phyloP scores from a whole-genome alignment of 1,140 invertebrate genomes.

The Bombus consobrinus region DNA sequence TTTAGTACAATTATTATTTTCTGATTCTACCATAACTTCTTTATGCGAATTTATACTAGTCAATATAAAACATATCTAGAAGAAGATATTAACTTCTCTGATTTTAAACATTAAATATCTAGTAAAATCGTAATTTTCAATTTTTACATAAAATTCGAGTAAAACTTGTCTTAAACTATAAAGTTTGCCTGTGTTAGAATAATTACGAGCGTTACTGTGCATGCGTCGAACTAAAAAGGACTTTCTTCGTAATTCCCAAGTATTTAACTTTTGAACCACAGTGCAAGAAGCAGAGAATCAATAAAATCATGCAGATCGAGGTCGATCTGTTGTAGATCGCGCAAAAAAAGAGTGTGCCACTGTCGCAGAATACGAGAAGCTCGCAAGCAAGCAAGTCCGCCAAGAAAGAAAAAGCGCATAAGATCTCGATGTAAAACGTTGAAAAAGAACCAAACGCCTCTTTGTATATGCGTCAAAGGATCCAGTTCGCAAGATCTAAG shows the following conservation, averaged over 20 bases:
- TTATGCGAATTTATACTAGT: too few relatives aligned
- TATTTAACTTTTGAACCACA: not conserved
- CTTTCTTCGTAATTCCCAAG: not conserved
- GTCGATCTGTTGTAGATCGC: not conserved
- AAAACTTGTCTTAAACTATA: too few relatives aligned
- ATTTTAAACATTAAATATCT: too few relatives aligned
- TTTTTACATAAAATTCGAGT: too few relatives aligned
- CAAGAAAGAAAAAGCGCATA: not conserved
- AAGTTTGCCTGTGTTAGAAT: not conserved
- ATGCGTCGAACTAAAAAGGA: not conserved
- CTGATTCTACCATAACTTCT: too few relatives aligned
- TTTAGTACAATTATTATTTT: too few relatives aligned
- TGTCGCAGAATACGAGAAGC: not conserved
- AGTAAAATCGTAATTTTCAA: too few relatives aligned
- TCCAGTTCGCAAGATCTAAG: slow-evolving; percentile 7
- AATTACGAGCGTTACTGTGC: not conserved
- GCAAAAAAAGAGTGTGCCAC: slow-evolving; percentile 18
- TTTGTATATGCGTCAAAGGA: slow-evolving; percentile 48
- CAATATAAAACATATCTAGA: too few relatives aligned
- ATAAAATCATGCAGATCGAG: not conserved
- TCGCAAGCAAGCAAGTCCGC: not conserved
- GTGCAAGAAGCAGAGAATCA: not conserved
- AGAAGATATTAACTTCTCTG: too few relatives aligned
- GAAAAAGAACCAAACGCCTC: not conserved
- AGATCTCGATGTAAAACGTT: slow-evolving; percentile 17